Percentiles rank a stretch among this genome's conserved stretches.
Evolutionary conservation across 1,140 invertebrate genomes (phyloP).

Genomic region (Oedothorax gibbosus): DNA sequence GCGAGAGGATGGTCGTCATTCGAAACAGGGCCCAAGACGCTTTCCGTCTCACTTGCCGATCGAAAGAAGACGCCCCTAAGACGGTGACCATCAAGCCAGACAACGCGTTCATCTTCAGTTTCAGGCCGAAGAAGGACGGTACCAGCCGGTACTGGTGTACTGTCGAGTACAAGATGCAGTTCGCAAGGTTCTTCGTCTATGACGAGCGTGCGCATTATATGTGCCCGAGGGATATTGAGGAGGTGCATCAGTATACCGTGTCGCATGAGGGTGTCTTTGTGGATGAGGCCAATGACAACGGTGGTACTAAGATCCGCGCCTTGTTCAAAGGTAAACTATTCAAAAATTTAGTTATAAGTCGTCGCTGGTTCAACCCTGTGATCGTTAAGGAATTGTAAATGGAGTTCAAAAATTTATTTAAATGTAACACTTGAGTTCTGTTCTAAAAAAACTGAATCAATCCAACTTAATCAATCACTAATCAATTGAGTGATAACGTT

Average conservation of each 20-base stretch:
- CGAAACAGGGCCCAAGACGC: constrained; percentile 17
- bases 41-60: constrained; percentile 13
- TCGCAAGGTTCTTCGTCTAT: constrained; percentile 40
- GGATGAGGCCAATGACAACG: constrained; percentile 3
- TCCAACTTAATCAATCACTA: too few species aligned
- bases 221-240: constrained; percentile 27
- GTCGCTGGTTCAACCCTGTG: too few species aligned
- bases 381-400: too few species aligned
- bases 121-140: constrained; percentile 30
- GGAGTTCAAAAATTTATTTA: too few species aligned
- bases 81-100: neutral
- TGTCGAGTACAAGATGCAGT: constrained; percentile 35
- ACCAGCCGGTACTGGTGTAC: constrained; percentile 34
- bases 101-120: constrained; percentile 30
- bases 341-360: too few species aligned
- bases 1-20: constrained; percentile 41
- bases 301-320: constrained; percentile 30
- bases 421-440: too few species aligned
- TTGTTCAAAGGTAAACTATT: constrained; percentile 44
- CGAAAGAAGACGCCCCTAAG: constrained; percentile 22
- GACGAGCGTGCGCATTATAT: constrained; percentile 36
- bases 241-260: constrained; percentile 41
- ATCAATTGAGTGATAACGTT: too few species aligned
- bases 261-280: constrained; percentile 42
- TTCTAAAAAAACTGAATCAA: too few species aligned